A percentile compares a stretch with the other conserved stretches of the same genome.
Conservation (phyloP, 2,113 vertebrate genomes). For the Ptyas mucosa region DNA sequence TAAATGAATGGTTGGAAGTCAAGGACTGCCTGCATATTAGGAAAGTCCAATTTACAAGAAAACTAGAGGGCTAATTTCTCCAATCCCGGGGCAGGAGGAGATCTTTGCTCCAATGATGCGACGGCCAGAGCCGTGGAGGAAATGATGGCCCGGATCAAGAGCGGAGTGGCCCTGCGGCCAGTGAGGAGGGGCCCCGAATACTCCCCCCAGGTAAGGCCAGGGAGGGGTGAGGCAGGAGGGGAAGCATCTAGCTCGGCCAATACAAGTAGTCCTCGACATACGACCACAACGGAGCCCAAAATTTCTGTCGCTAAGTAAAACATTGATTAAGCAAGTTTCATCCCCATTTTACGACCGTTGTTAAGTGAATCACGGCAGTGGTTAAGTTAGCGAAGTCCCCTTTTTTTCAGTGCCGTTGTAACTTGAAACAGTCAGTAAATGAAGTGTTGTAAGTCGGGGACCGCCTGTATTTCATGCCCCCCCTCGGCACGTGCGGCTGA, state of each 20-base stretch:
- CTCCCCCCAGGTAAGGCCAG: neutral
- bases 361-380: neutral
- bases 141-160: conserved; percentile 83
- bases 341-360: neutral
- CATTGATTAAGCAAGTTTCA: neutral
- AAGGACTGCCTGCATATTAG: neutral
- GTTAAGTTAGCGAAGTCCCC: neutral
- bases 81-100: neutral
- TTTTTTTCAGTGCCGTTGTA: neutral
- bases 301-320: neutral
- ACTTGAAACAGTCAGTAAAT: neutral
- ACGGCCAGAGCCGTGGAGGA: conserved; percentile 76
- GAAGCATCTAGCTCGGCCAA: fast-evolving
- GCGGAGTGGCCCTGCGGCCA: conserved; percentile 72
- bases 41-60: too few relatives aligned
- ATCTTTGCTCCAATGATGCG: neutral
- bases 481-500: neutral
- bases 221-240: fast-evolving
- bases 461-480: neutral
- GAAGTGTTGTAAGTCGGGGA: neutral
- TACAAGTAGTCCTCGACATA: neutral
- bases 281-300: too few relatives aligned
- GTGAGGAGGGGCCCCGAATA: neutral
- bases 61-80: neutral
- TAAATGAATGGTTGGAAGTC: too few relatives aligned